Base-by-base conservation (phyloP, 2,888 invertebrate species). In the Chironomus tentans region DNA sequence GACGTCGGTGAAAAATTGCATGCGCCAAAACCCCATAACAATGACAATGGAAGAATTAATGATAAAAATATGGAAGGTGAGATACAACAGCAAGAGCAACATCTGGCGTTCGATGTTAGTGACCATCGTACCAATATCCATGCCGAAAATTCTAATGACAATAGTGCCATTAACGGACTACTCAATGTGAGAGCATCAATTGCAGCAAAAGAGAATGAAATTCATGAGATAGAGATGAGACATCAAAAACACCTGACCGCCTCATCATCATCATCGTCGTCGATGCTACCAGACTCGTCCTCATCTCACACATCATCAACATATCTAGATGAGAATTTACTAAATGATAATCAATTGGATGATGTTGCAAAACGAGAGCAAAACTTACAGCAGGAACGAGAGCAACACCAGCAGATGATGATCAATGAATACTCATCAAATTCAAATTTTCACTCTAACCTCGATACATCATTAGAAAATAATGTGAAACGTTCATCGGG, bases 291-390 rank as follows among this genome's bases (percentile, higher is more conserved):
- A 38, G 38, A 38, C 38, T 38, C 38, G 38, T 10, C 38, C 38
- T 38, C 38, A 38, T 38, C 38, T 38, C 10, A 38, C 38, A 56
- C 56, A 56, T 56, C 56, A 56, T 7, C 56, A 56, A 56, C 56
- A 56, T 24, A 21, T 24, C 13, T 24, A 5, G 22, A 24, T 48
- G 47, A 38, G 21, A 68, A 68, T 68, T 28, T 68, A 28, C 48
- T 74, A 74, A 74, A 28, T 46, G 74, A 48, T 38, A 74, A 74
- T 68, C 74, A 68, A 74, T 74, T 74, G 68, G 47, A 7, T 10
- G 62, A 28, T 18, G 56, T 18, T 56, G 6, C 6, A 10, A 38
- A 38, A 38, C 38, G 10, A 38, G 38, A 38, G 10, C 38, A 56
- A 28, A 28, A 28, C 28, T 28, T 28, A 28, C 28, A 28, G 5